phyloP scores from a whole-genome alignment of 2,888 invertebrate genomes.

The Rutpela maculata region DNA sequence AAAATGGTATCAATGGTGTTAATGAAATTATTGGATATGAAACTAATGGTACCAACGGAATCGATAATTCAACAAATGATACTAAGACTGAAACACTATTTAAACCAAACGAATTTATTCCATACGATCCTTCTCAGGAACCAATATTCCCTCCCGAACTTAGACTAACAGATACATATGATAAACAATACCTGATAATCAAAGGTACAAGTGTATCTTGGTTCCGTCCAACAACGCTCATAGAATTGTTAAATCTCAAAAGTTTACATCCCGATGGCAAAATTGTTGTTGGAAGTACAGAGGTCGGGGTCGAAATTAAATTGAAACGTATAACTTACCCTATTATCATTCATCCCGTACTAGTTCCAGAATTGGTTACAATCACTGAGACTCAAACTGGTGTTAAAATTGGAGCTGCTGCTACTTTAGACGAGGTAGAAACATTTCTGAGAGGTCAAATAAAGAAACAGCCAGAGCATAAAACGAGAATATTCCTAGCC shows the following conservation, averaged over 20 bases:
- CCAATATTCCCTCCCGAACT: conserved; percentile 95
- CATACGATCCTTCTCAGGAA: conserved; percentile 89
- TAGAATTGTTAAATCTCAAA: conserved; percentile 83
- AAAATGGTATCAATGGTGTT: conserved; percentile 42
- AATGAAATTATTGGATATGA: neutral
- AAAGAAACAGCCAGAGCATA: conserved; percentile 74
- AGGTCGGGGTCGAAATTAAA: conserved; percentile 94
- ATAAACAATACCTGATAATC: conserved; percentile 79
- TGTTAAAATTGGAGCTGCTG: conserved; percentile 86
- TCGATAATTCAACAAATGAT: no score
- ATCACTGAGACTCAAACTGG: conserved; percentile 77
- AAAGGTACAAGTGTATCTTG: conserved; percentile 81
- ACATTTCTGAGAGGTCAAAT: conserved; percentile 78
- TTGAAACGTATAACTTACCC: conserved; percentile 90
- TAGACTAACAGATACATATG: conserved; percentile 77
- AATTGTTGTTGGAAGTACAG: conserved; percentile 93
- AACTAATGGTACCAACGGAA: conserved; percentile 5
- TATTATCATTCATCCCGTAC: conserved; percentile 83
- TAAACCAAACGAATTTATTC: conserved; percentile 79
- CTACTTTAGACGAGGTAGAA: conserved; percentile 86
- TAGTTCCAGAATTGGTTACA: conserved; percentile 81
- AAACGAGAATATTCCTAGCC: conserved; percentile 80
- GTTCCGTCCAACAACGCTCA: conserved; percentile 85
- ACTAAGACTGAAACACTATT: conserved; percentile 74
- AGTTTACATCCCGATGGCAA: conserved; percentile 80